These are phyloP conservation scores for Deroptyus accipitrinus DNA, from an alignment of 2,113 vertebrate genomes.

Conservation along the genomic window DNA sequence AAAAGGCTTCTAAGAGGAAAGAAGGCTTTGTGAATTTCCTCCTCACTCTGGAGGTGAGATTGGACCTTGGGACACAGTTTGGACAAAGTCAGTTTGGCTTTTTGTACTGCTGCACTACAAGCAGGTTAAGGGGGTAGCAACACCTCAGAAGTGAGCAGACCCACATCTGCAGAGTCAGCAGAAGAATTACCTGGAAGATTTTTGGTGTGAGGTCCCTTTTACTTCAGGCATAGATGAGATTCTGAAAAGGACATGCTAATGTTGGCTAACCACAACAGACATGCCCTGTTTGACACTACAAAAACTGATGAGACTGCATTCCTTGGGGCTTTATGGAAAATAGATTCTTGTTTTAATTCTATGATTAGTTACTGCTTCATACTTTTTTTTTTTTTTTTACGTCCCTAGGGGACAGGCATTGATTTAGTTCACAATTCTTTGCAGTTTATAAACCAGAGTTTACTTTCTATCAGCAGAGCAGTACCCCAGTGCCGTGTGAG, in stretches of 20 bases:
- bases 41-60: background rate
- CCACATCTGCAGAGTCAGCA: background rate
- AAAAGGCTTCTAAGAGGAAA: background rate
- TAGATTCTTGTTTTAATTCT: conserved; percentile 6
- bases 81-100: background rate
- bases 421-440: background rate
- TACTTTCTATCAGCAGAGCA: background rate
- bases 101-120: background rate
- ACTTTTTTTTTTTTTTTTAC: background rate
- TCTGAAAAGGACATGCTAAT: background rate
- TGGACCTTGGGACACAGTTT: background rate
- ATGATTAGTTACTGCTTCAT: background rate
- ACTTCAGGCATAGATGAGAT: background rate
- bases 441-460: background rate
- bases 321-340: background rate
- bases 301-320: background rate
- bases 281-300: background rate
- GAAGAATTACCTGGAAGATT: background rate
- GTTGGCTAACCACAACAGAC: background rate
- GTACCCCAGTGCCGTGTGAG: background rate
- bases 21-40: background rate
- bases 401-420: background rate
- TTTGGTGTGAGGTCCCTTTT: background rate
- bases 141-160: background rate
- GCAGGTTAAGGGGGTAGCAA: background rate